A percentile compares a stretch with the other conserved stretches of the same genome.
Conservation (phyloP, 2,113 vertebrate genomes). For the Tangachromis dhanisi region DNA sequence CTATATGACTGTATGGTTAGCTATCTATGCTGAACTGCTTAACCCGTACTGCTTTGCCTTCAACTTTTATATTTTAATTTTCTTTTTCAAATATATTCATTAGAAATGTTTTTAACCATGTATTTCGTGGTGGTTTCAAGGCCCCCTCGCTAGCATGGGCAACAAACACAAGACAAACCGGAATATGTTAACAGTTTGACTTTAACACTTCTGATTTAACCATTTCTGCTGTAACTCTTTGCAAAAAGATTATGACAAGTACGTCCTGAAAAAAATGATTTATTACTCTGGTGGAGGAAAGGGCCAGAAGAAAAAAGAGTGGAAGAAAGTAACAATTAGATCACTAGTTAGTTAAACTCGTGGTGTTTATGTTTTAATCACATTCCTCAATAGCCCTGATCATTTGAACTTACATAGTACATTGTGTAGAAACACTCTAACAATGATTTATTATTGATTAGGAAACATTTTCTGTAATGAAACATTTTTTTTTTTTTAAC, state of each 20-base stretch:
- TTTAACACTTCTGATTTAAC: neutral
- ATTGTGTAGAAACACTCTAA: neutral
- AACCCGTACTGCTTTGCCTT: neutral
- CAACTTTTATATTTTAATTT: neutral
- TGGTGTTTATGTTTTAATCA: neutral
- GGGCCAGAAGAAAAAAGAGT: neutral
- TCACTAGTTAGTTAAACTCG: neutral
- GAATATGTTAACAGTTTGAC: neutral
- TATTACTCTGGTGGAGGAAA: neutral
- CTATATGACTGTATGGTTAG: neutral
- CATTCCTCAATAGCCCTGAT: neutral
- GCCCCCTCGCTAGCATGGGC: neutral
- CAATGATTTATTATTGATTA: neutral
- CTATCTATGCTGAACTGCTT: neutral
- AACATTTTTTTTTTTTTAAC: neutral
- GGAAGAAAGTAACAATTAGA: neutral
- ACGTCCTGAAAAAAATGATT: fast-evolving
- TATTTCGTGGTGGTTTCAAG: neutral
- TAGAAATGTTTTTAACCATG: neutral
- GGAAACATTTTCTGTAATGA: neutral
- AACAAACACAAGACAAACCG: neutral
- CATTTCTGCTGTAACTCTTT: neutral
- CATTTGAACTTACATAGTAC: neutral
- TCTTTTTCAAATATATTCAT: neutral
- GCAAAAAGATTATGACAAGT: neutral